A percentile compares a stretch with the other conserved stretches of the same genome.
Evolutionary conservation across 2,113 vertebrate genomes (phyloP).

Genomic region (Craseonycteris thonglongyai): DNA sequence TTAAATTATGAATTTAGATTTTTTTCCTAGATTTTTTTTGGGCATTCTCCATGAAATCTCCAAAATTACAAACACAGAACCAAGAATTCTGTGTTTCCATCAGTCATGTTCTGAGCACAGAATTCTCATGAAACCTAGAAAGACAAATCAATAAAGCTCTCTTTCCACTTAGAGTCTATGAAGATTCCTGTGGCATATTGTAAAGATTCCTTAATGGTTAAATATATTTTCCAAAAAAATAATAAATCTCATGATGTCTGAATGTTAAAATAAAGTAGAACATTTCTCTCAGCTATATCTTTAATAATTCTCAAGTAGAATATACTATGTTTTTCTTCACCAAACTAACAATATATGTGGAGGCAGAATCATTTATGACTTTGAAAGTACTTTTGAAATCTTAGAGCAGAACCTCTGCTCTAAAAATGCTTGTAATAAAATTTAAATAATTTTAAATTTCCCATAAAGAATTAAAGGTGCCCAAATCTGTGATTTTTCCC

Average conservation of each 20-base stretch:
- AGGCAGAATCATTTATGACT: constrained; percentile 51
- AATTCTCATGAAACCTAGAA: neutral
- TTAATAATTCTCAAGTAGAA: constrained; percentile 54
- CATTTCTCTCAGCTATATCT: constrained; percentile 50
- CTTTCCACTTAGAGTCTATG: constrained; percentile 41
- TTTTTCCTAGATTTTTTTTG: constrained; percentile 40
- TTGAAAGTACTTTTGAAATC: constrained; percentile 57
- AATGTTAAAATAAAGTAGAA: constrained; percentile 59
- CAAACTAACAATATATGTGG: constrained; percentile 59
- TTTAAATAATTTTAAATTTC: constrained; percentile 66
- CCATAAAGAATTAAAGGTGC: constrained; percentile 51
- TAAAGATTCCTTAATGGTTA: constrained; percentile 8
- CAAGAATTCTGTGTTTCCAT: constrained; percentile 18
- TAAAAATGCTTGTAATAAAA: constrained; percentile 45
- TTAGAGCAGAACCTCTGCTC: constrained; percentile 53
- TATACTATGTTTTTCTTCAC: constrained; percentile 23
- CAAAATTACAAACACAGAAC: constrained; percentile 46
- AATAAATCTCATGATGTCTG: constrained; percentile 36
- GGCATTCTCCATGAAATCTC: constrained; percentile 40
- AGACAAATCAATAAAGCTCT: constrained; percentile 22
- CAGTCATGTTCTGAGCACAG: neutral
- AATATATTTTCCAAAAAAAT: constrained; percentile 54
- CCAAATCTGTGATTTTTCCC: constrained; percentile 28
- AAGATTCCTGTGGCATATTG: constrained; percentile 49
- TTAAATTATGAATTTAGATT: constrained; percentile 48